A percentile compares a stretch with the other conserved stretches of the same genome.
phyloP scores from a whole-genome alignment of 1,140 invertebrate species.

The Homarus americanus region DNA sequence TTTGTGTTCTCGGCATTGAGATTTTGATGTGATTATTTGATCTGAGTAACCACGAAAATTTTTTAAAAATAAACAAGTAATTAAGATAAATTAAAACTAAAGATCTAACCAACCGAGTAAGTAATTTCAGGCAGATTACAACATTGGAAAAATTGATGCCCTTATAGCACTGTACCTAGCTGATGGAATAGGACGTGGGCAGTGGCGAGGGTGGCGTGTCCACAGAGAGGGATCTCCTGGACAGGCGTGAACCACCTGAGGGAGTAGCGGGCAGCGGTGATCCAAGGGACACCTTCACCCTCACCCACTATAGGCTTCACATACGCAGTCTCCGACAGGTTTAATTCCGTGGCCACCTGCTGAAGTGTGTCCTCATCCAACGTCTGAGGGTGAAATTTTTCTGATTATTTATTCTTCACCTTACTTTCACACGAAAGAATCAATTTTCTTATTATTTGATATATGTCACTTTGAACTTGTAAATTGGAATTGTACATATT shows the following conservation, averaged over 20 bases:
- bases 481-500: no score
- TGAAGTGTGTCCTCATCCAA: constrained; percentile 79
- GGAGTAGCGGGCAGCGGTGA: constrained; percentile 76
- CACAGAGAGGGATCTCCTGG: constrained; percentile 82
- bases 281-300: constrained; percentile 43
- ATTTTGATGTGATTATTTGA: no score
- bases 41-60: no score
- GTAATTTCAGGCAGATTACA: neutral
- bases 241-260: constrained; percentile 83
- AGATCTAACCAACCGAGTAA: neutral
- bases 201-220: constrained; percentile 83
- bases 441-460: no score
- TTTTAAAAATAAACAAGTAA: no score
- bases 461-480: no score
- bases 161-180: constrained; percentile 18
- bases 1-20: no score
- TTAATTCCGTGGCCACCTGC: constrained; percentile 82
- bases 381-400: constrained; percentile 68
- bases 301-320: constrained; percentile 76
- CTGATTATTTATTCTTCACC: no score
- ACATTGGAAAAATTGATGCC: neutral
- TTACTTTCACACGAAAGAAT: no score
- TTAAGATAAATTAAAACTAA: no score
- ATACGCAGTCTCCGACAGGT: constrained; percentile 83
- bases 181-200: constrained; percentile 79